phyloP scores from a whole-genome alignment of 2,797 vertebrate genomes.

The Cacajao melanocephalus region DNA sequence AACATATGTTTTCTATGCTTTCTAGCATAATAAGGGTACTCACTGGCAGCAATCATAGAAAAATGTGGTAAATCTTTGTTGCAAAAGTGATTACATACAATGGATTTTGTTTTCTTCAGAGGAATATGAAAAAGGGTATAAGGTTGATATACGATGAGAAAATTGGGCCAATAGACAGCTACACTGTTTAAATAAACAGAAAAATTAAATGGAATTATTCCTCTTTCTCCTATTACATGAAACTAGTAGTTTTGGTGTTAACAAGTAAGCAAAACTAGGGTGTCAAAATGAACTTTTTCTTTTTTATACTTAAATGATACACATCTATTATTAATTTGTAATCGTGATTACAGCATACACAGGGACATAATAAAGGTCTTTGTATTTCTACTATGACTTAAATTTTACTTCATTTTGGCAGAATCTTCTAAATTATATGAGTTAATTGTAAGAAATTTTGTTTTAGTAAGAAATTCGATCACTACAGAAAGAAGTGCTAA shows the following conservation, averaged over 20 bases:
- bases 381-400: neutral
- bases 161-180: neutral
- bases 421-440: neutral
- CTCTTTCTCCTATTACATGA: slow-evolving; percentile 2
- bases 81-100: neutral
- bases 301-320: neutral
- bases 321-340: slow-evolving; percentile 14
- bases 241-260: neutral
- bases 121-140: neutral
- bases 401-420: slow-evolving; percentile 17
- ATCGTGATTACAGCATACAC: neutral
- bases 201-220: slow-evolving; percentile 44
- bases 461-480: neutral
- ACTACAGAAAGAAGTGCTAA: neutral
- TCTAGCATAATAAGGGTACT: neutral
- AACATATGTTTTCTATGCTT: slow-evolving; percentile 17
- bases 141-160: slow-evolving; percentile 2
- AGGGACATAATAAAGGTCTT: neutral
- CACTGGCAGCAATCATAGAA: neutral
- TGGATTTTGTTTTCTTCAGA: neutral
- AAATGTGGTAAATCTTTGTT: slow-evolving; percentile 20
- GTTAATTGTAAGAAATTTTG: neutral
- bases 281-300: neutral
- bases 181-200: neutral
- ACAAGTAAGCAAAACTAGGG: neutral